Conservation (phyloP, 2,888 invertebrate species). For the Ornithoptera alexandrae region DNA sequence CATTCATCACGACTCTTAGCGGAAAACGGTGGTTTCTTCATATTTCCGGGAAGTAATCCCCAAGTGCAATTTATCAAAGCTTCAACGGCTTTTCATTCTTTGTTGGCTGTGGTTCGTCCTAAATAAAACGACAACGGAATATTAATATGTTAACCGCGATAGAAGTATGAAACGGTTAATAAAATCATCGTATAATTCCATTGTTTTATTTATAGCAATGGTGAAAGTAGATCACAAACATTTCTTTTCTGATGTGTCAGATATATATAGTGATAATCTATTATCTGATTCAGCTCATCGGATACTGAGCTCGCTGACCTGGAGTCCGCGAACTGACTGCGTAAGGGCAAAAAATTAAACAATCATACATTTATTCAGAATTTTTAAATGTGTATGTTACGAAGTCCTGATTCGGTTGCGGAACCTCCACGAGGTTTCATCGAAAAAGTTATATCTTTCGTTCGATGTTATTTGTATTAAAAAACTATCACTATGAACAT, state of each 20-base stretch:
- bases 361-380: too few relatives aligned
- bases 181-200: background rate
- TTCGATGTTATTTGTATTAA: too few relatives aligned
- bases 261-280: too few relatives aligned
- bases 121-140: conserved; percentile 25
- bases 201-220: background rate
- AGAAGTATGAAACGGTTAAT: conserved; percentile 3
- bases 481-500: background rate
- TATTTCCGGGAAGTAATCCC: conserved; percentile 30
- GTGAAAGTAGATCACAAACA: background rate
- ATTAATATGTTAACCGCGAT: conserved; percentile 19
- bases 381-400: too few relatives aligned
- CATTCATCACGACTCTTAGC: conserved; percentile 26
- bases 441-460: too few relatives aligned
- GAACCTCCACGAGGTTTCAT: too few relatives aligned
- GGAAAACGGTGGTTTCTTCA: conserved; percentile 30
- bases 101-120: conserved; percentile 19
- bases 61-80: conserved; percentile 30
- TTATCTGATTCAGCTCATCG: too few relatives aligned
- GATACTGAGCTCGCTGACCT: too few relatives aligned
- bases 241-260: background rate
- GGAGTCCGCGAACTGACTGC: too few relatives aligned
- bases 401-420: too few relatives aligned
- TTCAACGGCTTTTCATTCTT: conserved; percentile 29
- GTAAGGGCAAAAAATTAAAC: too few relatives aligned